A percentile compares a stretch with the other conserved stretches of the same genome.
Conservation (phyloP, 2,113 vertebrate genomes). For the Hippocampus mohnikei region DNA sequence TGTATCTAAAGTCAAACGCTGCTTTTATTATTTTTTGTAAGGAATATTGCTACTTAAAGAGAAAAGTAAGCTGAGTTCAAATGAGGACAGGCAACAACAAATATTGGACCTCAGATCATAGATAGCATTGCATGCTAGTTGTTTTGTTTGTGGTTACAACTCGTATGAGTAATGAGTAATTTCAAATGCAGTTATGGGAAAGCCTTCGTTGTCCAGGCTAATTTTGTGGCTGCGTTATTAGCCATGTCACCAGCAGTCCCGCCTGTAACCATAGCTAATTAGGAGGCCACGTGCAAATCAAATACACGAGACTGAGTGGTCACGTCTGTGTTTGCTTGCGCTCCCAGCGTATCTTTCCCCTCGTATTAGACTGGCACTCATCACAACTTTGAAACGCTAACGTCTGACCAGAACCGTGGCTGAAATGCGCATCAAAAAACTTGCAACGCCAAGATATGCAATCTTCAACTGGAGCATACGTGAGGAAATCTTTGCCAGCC, state of each 20-base stretch:
- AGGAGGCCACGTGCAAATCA: conserved; percentile 88
- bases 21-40: not conserved
- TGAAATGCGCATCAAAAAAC: conserved; percentile 12
- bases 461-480: conserved; percentile 4
- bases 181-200: conserved; percentile 48
- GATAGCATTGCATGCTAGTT: not conserved
- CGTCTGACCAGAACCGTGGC: conserved; percentile 65
- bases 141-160: not conserved
- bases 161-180: conserved; percentile 26
- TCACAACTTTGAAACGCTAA: conserved; percentile 89
- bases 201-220: conserved; percentile 51
- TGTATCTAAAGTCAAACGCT: not conserved
- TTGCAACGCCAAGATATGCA: conserved; percentile 3
- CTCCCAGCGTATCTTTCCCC: conserved; percentile 86
- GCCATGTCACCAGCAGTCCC: conserved; percentile 88
- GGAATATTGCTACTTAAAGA: not conserved
- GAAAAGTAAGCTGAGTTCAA: not conserved
- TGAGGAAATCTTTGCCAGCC: not conserved
- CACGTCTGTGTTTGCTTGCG: conserved; percentile 80
- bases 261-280: conserved; percentile 97
- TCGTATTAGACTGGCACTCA: conserved; percentile 93
- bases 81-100: not conserved
- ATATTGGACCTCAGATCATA: not conserved
- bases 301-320: conserved; percentile 87
- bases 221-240: conserved; percentile 57